Evolutionary conservation across 2,113 vertebrate species (phyloP), one percentile per base, ranked within the genome.

Genomic region (Colius striatus): DNA sequence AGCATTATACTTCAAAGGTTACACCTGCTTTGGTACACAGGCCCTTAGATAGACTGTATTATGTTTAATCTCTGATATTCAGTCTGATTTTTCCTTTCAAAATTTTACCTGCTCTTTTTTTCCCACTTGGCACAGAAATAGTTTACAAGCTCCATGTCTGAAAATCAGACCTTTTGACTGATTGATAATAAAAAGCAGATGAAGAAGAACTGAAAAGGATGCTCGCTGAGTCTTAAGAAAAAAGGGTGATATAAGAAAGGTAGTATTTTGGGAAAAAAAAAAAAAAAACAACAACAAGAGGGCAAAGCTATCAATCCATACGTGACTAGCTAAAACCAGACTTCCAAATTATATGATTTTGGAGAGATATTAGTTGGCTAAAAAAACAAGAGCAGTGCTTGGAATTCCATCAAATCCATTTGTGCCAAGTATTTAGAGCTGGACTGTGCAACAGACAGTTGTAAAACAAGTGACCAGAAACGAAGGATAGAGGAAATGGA

Each of bases 251-350:
- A 22, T 30, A 83, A 95, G 62, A 90, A 82, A 71, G 7, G 16
- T 6, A 75, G 9, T n/a, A 73, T 54, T 91, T 94, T 81, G 9
- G 36, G 30, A 89, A 92, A 92, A 84, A 25, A 57, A n/a, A n/a
- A n/a, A n/a, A n/a, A n/a, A n/a, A n/a, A n/a, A n/a, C n/a, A n/a
- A 92, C 86, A 88, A 11, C 36, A 78, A 73, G 36, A 91, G 16
- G 25, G 50, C 5, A 77, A 79, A 60, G 1, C 12, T 95, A 72
- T 67, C 57, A 18, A 70, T 72, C 60, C 36, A 48, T 84, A 61
- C 74, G 51, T 66, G 36, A 94, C 61, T 83, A 67, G 87, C 62
- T 94, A 77, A 94, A 95, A 80, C 13, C 16, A 89, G 73, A 68
- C 62, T 94, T 92, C 43, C 75, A 74, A 82, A 79, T 66, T 5